Evolutionary conservation across 2,797 vertebrate genomes (phyloP).

Genomic region (Anomalospiza imberbis): DNA sequence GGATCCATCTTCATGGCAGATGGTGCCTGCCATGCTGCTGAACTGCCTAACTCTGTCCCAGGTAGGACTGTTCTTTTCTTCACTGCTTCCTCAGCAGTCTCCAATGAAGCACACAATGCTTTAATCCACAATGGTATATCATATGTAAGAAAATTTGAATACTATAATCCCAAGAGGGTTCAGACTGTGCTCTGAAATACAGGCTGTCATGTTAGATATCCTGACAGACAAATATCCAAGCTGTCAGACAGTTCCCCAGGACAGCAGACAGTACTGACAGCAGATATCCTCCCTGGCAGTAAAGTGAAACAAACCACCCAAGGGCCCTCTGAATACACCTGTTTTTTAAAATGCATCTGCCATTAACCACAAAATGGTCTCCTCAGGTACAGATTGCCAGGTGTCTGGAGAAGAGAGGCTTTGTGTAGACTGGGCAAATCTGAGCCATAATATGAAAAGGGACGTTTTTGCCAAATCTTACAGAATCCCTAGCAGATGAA

Average conservation of each 20-base stretch:
- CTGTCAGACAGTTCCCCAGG: neutral
- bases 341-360: neutral
- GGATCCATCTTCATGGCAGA: neutral
- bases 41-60: neutral
- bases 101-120: fast-evolving
- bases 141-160: neutral
- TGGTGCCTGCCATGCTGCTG: neutral
- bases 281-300: neutral
- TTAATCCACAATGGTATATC: neutral
- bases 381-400: neutral
- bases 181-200: neutral
- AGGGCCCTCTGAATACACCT: neutral
- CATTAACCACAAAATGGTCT: neutral
- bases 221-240: neutral
- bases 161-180: neutral
- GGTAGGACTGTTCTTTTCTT: neutral
- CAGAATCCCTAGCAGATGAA: neutral
- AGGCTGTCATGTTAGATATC: neutral
- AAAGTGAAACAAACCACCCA: neutral
- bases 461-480: neutral
- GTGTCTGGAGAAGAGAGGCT: neutral
- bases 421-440: neutral
- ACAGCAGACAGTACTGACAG: neutral
- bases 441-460: neutral
- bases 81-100: neutral